Conservation (phyloP, 2,113 vertebrate genomes). For the Cynocephalus volans region DNA sequence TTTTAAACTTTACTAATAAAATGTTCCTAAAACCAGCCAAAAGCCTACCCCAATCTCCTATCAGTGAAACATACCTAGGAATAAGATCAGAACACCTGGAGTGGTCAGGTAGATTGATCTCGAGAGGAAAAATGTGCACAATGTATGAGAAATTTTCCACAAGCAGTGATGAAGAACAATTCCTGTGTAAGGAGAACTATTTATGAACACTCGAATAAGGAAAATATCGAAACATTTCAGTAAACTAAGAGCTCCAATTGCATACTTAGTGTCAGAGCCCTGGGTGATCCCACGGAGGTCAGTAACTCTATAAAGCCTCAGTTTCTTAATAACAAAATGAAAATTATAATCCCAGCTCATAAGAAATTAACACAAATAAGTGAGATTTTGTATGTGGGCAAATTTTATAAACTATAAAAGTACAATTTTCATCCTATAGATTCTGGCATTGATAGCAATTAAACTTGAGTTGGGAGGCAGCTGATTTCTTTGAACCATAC, state of each 20-base stretch:
- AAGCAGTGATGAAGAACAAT: not conserved
- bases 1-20: not conserved
- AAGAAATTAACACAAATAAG: not conserved
- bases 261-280: not conserved
- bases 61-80: not conserved
- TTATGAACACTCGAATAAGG: not conserved
- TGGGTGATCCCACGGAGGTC: not conserved
- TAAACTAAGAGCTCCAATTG: not conserved
- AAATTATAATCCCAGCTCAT: not conserved
- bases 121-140: not conserved
- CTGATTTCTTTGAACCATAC: not conserved
- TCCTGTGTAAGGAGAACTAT: not conserved
- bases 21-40: not conserved
- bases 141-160: not conserved
- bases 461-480: not conserved
- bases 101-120: accelerated
- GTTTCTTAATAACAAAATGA: not conserved
- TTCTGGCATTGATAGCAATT: not conserved
- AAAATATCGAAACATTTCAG: not conserved
- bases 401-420: not conserved
- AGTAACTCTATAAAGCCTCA: not conserved
- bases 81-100: not conserved
- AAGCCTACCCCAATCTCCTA: not conserved
- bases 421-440: not conserved
- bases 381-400: not conserved